Conservation (phyloP, 2,113 vertebrate species). For the Naja naja region DNA sequence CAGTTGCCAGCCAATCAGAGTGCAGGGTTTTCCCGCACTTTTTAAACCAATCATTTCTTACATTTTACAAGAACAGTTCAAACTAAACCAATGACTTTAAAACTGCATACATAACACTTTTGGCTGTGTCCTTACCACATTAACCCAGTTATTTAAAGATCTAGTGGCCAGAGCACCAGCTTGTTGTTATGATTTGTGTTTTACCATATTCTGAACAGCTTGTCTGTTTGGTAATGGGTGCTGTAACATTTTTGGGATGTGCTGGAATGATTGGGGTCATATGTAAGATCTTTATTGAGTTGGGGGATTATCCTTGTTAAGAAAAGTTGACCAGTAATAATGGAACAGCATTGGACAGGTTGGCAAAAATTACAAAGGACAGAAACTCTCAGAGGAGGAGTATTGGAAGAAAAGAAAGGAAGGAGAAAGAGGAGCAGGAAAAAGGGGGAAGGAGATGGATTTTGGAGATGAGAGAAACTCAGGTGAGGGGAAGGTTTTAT, state of each 20-base stretch:
- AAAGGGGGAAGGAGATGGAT: not conserved
- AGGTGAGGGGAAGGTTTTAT: not conserved
- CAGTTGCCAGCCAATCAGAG: too few relatives aligned
- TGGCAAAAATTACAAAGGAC: not conserved
- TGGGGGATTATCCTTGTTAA: not conserved
- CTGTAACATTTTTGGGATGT: not conserved
- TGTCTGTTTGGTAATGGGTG: not conserved
- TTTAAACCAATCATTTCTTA: too few relatives aligned
- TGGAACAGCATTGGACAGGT: not conserved
- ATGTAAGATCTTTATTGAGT: not conserved
- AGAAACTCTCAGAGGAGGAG: not conserved
- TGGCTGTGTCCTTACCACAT: not conserved
- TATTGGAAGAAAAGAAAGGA: not conserved
- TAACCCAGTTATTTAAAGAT: not conserved
- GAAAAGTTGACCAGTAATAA: not conserved
- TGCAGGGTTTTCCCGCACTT: too few relatives aligned
- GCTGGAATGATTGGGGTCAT: not conserved
- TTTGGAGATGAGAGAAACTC: not conserved
- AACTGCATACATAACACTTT: too few relatives aligned
- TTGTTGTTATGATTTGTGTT: not conserved
- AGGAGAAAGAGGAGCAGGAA: not conserved
- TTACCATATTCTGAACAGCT: not conserved
- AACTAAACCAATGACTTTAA: too few relatives aligned
- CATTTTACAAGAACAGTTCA: too few relatives aligned
- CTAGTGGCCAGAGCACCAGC: not conserved